phyloP scores from a whole-genome alignment of 2,113 vertebrate genomes.

The Rhabdornis inornatus region DNA sequence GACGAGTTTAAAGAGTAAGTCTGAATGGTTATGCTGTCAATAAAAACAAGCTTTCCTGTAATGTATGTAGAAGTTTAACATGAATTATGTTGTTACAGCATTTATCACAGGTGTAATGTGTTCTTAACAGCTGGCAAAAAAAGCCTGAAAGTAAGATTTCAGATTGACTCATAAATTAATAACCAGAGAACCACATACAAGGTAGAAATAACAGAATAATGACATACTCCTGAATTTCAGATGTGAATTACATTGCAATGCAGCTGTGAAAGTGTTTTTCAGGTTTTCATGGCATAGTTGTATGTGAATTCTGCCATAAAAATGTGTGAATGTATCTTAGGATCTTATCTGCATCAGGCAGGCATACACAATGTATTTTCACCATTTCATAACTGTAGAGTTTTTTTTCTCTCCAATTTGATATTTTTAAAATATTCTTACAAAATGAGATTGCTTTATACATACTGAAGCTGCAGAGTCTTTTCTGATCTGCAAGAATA shows the following conservation, averaged over 20 bases:
- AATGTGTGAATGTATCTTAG: not conserved
- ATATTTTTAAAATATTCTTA: not conserved
- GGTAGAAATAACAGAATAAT: constrained; percentile 12
- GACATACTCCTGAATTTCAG: not conserved
- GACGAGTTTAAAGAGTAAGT: constrained; percentile 10
- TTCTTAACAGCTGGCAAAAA: constrained; percentile 41
- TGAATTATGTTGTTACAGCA: constrained; percentile 23
- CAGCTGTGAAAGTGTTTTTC: not conserved
- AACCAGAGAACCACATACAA: not conserved
- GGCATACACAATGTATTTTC: not conserved
- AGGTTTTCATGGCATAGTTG: not conserved
- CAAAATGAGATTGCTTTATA: not conserved
- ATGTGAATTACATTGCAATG: not conserved
- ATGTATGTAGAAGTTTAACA: constrained; percentile 28
- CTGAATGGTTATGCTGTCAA: constrained; percentile 14
- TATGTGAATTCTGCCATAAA: not conserved
- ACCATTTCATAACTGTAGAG: not conserved
- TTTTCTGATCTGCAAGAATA: not conserved
- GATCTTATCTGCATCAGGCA: not conserved
- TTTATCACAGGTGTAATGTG: constrained; percentile 14
- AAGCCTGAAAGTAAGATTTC: constrained; percentile 22
- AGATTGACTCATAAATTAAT: constrained; percentile 32
- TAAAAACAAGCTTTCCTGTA: constrained; percentile 11
- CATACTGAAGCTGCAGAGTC: not conserved
- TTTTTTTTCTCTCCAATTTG: not conserved